Evolutionary conservation across 2,113 vertebrate species (phyloP).

Genomic region (Aldabrachelys gigantea): DNA sequence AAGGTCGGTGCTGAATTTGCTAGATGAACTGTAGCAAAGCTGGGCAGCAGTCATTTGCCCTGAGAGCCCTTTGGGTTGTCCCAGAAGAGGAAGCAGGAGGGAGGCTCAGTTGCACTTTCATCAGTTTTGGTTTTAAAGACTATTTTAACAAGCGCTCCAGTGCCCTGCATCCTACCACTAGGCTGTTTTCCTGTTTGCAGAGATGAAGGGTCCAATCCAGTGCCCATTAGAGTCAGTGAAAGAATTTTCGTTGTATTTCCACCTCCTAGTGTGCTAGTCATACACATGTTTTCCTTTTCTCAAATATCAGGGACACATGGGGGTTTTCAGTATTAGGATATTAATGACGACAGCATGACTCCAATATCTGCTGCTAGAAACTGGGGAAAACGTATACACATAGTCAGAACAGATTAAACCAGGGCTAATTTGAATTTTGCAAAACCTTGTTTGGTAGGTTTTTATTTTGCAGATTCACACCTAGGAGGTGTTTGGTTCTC

Average conservation of each 20-base stretch:
- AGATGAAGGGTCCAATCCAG: not conserved
- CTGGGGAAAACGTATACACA: not conserved
- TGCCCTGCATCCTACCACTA: not conserved
- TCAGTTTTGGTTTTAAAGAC: not conserved
- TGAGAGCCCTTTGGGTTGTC: not conserved
- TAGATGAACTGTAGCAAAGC: not conserved
- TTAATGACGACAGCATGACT: no score
- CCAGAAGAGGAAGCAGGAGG: not conserved
- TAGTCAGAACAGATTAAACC: not conserved
- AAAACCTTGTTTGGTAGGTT: not conserved
- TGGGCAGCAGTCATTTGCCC: not conserved
- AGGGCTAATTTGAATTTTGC: not conserved
- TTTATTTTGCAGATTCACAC: not conserved
- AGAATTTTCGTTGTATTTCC: not conserved
- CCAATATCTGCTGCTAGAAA: not conserved
- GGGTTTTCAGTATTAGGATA: not conserved
- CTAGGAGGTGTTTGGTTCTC: not conserved
- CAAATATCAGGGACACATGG: not conserved
- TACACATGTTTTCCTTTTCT: accelerated
- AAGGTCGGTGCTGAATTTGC: not conserved
- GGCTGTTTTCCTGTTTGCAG: not conserved
- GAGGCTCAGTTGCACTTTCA: not conserved
- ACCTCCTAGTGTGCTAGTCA: accelerated
- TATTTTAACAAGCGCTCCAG: not conserved
- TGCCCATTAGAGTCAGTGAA: not conserved